These are phyloP conservation scores for Uloborus diversus DNA, from an alignment of 1,140 invertebrate genomes.

Conservation along the genomic window DNA sequence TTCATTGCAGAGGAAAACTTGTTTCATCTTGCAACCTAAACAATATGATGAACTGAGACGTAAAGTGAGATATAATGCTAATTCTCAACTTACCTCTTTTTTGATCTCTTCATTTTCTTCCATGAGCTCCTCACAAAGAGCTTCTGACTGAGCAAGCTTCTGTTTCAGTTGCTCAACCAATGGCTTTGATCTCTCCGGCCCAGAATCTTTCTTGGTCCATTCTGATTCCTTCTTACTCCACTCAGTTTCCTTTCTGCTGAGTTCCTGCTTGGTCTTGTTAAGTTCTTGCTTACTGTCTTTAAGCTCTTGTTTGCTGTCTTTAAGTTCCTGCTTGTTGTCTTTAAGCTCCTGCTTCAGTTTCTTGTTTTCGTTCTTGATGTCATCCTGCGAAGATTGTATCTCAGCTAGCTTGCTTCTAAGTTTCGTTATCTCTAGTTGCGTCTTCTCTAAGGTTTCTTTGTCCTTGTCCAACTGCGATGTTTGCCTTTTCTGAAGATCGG, in stretches of 20 bases:
- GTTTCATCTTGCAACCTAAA: too few relatives aligned
- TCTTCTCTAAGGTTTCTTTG: slow-evolving; percentile 59
- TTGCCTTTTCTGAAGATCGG: slow-evolving; percentile 74
- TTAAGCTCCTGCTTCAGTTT: slow-evolving; percentile 75
- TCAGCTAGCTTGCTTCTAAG: slow-evolving; percentile 85
- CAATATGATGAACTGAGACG: too few relatives aligned
- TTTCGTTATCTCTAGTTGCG: slow-evolving; percentile 68
- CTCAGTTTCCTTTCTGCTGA: slow-evolving; percentile 1
- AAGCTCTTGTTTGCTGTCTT: slow-evolving; percentile 70
- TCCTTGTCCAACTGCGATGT: slow-evolving; percentile 60
- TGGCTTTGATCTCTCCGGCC: background rate
- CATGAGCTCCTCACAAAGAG: slow-evolving; percentile 89
- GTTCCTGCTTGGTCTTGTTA: background rate
- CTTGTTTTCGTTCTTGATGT: slow-evolving; percentile 83
- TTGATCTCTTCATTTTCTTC: slow-evolving; percentile 97
- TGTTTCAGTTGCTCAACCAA: slow-evolving; percentile 67
- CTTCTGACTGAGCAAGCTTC: slow-evolving; percentile 84
- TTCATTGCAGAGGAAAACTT: too few relatives aligned
- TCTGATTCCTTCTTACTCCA: slow-evolving; percentile 70
- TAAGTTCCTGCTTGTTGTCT: slow-evolving; percentile 76
- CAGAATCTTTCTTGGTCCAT: slow-evolving; percentile 96
- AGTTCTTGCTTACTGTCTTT: background rate
- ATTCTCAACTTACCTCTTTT: slow-evolving; percentile 76
- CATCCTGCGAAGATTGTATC: slow-evolving; percentile 79
- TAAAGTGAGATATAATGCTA: too few relatives aligned